phyloP scores from a whole-genome alignment of 2,113 vertebrate species.

The Bostrychus sinensis region DNA sequence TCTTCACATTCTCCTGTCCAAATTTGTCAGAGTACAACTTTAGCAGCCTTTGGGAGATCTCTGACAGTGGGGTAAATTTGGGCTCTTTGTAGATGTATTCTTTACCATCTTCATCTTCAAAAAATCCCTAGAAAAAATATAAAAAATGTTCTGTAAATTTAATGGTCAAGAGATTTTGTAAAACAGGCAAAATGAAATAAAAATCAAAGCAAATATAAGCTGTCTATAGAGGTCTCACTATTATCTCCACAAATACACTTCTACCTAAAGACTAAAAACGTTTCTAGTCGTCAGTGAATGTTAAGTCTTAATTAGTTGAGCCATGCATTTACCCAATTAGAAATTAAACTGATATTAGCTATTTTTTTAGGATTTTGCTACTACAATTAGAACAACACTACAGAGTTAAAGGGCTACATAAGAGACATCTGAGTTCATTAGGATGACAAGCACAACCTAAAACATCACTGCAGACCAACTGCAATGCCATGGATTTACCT shows the following conservation, averaged over 20 bases:
- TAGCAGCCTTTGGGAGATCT: slow-evolving; percentile 95
- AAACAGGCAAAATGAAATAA: not conserved
- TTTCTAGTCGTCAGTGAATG: slow-evolving; percentile 37
- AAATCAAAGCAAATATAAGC: slow-evolving; percentile 19
- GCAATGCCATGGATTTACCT: slow-evolving; percentile 89
- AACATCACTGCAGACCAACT: slow-evolving; percentile 82
- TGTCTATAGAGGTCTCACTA: slow-evolving; percentile 29
- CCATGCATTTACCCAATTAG: slow-evolving; percentile 40
- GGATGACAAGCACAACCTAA: slow-evolving; percentile 82
- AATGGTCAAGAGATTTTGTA: not conserved
- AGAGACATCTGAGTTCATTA: slow-evolving; percentile 65
- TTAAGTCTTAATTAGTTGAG: slow-evolving; percentile 32
- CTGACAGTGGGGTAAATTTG: slow-evolving; percentile 94
- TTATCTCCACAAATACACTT: slow-evolving; percentile 28
- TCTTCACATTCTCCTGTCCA: slow-evolving; percentile 96
- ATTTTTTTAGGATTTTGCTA: slow-evolving; percentile 29
- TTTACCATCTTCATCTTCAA: slow-evolving; percentile 97
- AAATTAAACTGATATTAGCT: slow-evolving; percentile 28
- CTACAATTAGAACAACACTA: slow-evolving; percentile 35
- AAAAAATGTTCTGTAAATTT: slow-evolving; percentile 11
- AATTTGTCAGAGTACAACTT: slow-evolving; percentile 99
- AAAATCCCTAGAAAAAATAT: slow-evolving; percentile 86
- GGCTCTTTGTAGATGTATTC: slow-evolving; percentile 99
- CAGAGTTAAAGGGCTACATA: slow-evolving; percentile 30
- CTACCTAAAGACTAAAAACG: slow-evolving; percentile 19